phyloP scores from a whole-genome alignment of 2,888 invertebrate genomes.

The Pardosa pseudoannulata region DNA sequence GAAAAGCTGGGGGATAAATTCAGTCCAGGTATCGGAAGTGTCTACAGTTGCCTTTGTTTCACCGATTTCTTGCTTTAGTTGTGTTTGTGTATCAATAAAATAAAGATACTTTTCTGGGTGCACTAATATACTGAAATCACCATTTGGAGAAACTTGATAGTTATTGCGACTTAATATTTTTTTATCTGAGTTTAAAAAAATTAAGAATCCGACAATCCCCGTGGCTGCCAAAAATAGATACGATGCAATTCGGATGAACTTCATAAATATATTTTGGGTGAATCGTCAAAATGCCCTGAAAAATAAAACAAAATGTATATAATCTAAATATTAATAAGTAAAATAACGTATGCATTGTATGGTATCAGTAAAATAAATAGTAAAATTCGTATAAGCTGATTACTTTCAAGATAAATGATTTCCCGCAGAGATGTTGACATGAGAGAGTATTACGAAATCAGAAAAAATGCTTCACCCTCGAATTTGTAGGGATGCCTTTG shows the following conservation, averaged over 20 bases:
- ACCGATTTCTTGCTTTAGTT: not conserved
- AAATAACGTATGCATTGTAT: no score
- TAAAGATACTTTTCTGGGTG: conserved; percentile 22
- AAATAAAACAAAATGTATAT: not conserved
- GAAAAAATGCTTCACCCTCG: no score
- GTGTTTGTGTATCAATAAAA: no score
- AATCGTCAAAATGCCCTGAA: conserved; percentile 1
- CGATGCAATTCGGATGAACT: not conserved
- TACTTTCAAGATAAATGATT: no score
- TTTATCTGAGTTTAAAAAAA: not conserved
- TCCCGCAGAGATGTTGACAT: no score
- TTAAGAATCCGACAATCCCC: not conserved
- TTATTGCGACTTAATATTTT: not conserved
- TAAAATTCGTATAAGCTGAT: no score
- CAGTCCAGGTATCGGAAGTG: conserved; percentile 2
- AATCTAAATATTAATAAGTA: no score
- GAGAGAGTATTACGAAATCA: no score
- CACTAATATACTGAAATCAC: not conserved
- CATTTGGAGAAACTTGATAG: not conserved
- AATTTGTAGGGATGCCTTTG: no score
- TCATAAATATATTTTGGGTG: conserved; percentile 6
- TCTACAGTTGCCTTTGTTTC: not conserved
- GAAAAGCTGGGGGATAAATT: not conserved
- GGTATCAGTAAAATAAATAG: no score
- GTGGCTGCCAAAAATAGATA: not conserved